Base-by-base conservation (phyloP, 2,888 invertebrate species). In the Diploptera punctata region DNA sequence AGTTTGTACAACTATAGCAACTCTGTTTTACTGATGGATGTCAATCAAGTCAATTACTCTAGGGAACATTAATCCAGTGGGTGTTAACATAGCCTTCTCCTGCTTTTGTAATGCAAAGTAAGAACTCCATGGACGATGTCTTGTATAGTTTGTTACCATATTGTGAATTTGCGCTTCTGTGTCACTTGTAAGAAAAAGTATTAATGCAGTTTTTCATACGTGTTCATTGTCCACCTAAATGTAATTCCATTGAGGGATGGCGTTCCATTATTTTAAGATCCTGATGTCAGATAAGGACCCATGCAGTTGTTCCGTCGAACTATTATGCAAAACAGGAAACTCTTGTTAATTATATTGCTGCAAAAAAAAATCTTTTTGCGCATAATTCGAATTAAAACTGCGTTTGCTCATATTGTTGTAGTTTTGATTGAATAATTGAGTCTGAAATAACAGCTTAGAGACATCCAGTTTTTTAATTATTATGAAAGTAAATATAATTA, bases 31-130 rank as follows among this genome's bases (percentile, higher is more conserved):
- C 69, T 68, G 60, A 68, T 69, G 38, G 52, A 47, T 73, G 73
- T 75, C 70, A 76, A 75, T 74, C 72, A 76, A 76, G 91, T 91
- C 91, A 91, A 91, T 91, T 91, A 91, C 87, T 90, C 87, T 90
- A 91, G 91, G 91, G 91, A 91, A 91, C 91, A 91, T 89, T 86
- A 86, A 81, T 81, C 87, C 87, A 86, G 38, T 75, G 70, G 72
- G 72, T 74, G 73, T 70, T 74, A 62, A 72, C 70, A 72, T 75
- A 75, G 75, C 73, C 70, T 73, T 74, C 21, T 75, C 75, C 75
- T 69, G 75, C 74, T 75, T 75, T 75, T 71, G 71, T 68, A 73
- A 68, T 29, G 47, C 65, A 26, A 29, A 57, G 57, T 57, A 47
- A 73, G 68, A 65, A 67, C 67, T 73, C 67, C 54, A 68, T 69